Percentiles rank a stretch among this genome's conserved stretches.
Evolutionary conservation across 1,140 invertebrate genomes (phyloP).

Genomic region (Drosophila gunungcola): DNA sequence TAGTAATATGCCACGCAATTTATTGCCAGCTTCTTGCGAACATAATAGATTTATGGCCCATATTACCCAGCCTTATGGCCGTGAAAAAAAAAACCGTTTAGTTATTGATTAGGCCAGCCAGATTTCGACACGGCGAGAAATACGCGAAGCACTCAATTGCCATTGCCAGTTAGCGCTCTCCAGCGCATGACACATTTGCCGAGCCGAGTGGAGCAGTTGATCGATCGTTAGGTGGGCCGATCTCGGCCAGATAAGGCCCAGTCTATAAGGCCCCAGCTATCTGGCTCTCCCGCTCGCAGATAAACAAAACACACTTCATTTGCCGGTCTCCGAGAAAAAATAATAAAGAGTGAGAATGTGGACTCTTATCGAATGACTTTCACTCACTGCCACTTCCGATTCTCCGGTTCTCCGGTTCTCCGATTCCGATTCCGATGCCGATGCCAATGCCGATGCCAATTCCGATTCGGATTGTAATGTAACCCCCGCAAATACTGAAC

Average conservation of each 20-base stretch:
- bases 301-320: conserved; percentile 43
- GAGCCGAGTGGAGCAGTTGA: conserved; percentile 11
- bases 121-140: conserved; percentile 19
- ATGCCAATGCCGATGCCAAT: not conserved
- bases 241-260: conserved; percentile 13
- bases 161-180: not conserved
- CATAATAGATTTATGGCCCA: not conserved
- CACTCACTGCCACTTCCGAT: conserved; percentile 39
- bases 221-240: conserved; percentile 9
- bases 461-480: conserved; percentile 4
- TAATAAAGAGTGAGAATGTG: too few species aligned
- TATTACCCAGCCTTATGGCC: not conserved
- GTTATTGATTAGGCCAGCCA: conserved; percentile 14
- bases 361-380: conserved; percentile 42
- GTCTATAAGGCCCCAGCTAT: not conserved
- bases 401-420: not conserved
- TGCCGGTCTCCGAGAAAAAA: conserved; percentile 27
- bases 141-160: not conserved
- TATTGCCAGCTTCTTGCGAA: not conserved
- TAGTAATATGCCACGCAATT: not conserved
- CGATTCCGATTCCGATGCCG: not conserved
- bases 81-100: conserved; percentile 2
- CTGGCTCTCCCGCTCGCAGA: conserved; percentile 28
- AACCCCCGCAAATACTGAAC: conserved; percentile 7
- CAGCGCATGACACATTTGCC: conserved; percentile 22